These are phyloP conservation scores for Sepiola atlantica DNA, from an alignment of 2,888 invertebrate genomes.

Conservation along the genomic window DNA sequence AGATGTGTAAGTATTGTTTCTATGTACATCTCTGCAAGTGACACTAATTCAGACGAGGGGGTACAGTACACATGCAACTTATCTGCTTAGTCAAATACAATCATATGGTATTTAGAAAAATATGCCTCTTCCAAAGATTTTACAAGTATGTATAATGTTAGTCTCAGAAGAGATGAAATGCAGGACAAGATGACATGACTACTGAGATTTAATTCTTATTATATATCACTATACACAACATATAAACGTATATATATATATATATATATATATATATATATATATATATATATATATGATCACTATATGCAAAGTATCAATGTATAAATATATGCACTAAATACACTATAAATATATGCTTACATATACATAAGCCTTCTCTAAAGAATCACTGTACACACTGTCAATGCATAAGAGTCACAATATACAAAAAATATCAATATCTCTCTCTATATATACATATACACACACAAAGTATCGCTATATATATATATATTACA, in stretches of 20 bases:
- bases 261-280: not conserved
- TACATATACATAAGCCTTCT: slow-evolving; percentile 14
- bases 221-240: too few relatives aligned
- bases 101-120: not conserved
- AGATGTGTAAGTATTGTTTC: not conserved
- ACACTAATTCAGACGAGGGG: not conserved
- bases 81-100: not conserved
- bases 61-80: not conserved
- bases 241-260: not conserved
- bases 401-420: too few relatives aligned
- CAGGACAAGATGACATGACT: not conserved
- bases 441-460: too few relatives aligned
- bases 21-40: not conserved
- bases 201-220: too few relatives aligned
- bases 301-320: not conserved
- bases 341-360: too few relatives aligned
- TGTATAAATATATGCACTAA: not conserved
- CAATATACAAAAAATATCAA: too few relatives aligned
- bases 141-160: not conserved
- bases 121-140: not conserved
- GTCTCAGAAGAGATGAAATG: not conserved
- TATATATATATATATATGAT: not conserved
- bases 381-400: not conserved
- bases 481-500: too few relatives aligned
- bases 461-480: too few relatives aligned